Evolutionary conservation across 2,113 vertebrate species (phyloP), one percentile per base, ranked within the genome.

Genomic region (Mormoops blainvillei): DNA sequence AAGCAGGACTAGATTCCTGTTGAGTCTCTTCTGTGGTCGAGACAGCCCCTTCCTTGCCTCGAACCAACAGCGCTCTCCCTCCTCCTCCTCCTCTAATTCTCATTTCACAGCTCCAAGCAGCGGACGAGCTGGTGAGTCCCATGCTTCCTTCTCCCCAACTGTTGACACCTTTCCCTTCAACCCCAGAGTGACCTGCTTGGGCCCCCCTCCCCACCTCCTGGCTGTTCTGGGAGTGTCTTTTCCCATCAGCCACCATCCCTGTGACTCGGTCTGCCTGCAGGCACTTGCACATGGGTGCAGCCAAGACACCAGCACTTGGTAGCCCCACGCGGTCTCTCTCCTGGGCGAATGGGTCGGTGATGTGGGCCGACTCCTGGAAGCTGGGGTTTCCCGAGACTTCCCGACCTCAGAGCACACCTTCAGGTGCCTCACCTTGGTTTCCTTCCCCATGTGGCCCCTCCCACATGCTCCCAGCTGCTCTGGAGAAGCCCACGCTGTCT

Each of bases 401-500:
- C 41, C 43, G 71, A 56, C 26, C 50, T 80, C 15, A 26, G 43
- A 45, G 0, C 8, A 2, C 48, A 71, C 41, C 56, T 50, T 65
- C 71, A 45, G 9, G 48, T 5, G 38, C 41, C 80, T 82, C 24
- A 24, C 31, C 36, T 86, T 77, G 68, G 26, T 81, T 88, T 63
- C 61, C 45, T 87, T 45, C 71, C 82, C 61, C 36, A 18, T 24
- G n/a, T 1, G 33, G 20, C 26, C 48, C 56, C 26, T 61, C 54
- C n/a, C 28, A 7, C 18, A 12, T 0, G 1, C 9, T 36, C 31
- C 3, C 89, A 98, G 97, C 94, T 28, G 84, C 95, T 38, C 73
- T 97, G 87, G 97, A 97, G 81, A 98, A 98, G 58, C 97, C 97
- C 36, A 36, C 54, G 1, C 14, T 98, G 45, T 96, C 97, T 41